Percentiles rank a stretch among this genome's conserved stretches.
phyloP scores from a whole-genome alignment of 1,140 invertebrate genomes.

The Aphis craccivora region DNA sequence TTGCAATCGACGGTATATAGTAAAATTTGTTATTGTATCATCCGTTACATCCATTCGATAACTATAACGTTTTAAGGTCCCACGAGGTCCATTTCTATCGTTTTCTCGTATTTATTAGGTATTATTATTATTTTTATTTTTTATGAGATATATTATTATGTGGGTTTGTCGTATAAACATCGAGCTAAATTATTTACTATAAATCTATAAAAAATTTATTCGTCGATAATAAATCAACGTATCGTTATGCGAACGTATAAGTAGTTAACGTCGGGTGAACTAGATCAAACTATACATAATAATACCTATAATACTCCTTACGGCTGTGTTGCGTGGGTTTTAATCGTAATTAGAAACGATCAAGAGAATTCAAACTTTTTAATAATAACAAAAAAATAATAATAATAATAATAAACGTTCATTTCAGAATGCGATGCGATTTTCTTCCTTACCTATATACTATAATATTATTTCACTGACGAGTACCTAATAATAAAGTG shows the following conservation, averaged over 20 bases:
- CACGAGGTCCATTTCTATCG: not conserved
- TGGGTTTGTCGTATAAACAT: not conserved
- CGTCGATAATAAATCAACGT: not conserved
- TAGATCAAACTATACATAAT: not conserved
- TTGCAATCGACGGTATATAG: not conserved
- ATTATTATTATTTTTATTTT: not conserved
- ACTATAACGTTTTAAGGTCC: not conserved
- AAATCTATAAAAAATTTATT: constrained; percentile 5
- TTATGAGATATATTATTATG: not conserved
- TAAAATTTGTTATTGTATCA: not conserved
- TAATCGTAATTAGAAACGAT: not conserved
- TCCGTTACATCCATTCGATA: not conserved
- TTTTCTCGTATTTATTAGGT: not conserved
- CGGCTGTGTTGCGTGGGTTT: not conserved
- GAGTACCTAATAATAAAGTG: not conserved
- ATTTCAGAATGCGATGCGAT: not conserved
- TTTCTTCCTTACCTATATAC: not conserved
- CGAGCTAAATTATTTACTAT: not conserved
- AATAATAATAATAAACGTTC: not conserved
- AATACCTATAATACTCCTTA: not conserved
- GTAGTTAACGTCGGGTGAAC: not conserved
- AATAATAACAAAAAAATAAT: not conserved
- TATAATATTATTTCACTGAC: no score
- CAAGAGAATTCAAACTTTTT: not conserved
- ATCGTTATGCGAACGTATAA: not conserved